Base-by-base conservation (phyloP, 2,888 invertebrate species). In the Elmis aenea region DNA sequence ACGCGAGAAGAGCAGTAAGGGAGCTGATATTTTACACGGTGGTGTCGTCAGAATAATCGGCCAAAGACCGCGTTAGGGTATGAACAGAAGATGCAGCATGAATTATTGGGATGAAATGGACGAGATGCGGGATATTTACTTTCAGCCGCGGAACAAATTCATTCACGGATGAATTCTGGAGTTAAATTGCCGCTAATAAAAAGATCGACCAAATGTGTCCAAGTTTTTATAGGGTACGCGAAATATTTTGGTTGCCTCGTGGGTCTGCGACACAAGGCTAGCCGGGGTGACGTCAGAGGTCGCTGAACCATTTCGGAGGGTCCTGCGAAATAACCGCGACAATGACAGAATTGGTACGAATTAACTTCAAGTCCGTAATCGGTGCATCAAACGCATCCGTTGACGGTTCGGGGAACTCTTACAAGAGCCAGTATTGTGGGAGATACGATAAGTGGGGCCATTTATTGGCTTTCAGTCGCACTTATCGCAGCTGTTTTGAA, bases 401-500 rank as follows among this genome's bases (percentile, higher is more conserved):
- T 42, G 33, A 30, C 35, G 36, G 31, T 37, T 42, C 41, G 30
- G 12, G 18, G 29, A n/a, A 25, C 13, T 8, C 6, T 22, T 31
- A 26, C 26, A 10, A 8, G 23, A 26, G 13, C 24, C 20, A 11
- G 27, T 38, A 31, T 31, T 27, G 26, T 27, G 33, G 23, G 31
- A 20, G 33, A 21, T 13, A 24, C 27, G 11, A n/a, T 27, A 36
- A 37, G 36, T 38, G 33, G 15, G 33, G 33, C 26, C 42, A 46
- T 44, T 48, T 56, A 55, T 54, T 55, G 51, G 50, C 44, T 52
- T 47, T 49, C 45, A 42, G 46, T 51, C 39, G 37, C 22, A 26
- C 20, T 59, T 60, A 57, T 58, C 57, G 50, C 56, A 61, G 56
- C 57, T 60, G 57, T 59, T 56, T 51, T 50, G 39, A 45, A 46